Evolutionary conservation across 1,140 invertebrate species (phyloP), one percentile per base, ranked within the genome.

Genomic region (Grapholita molesta): DNA sequence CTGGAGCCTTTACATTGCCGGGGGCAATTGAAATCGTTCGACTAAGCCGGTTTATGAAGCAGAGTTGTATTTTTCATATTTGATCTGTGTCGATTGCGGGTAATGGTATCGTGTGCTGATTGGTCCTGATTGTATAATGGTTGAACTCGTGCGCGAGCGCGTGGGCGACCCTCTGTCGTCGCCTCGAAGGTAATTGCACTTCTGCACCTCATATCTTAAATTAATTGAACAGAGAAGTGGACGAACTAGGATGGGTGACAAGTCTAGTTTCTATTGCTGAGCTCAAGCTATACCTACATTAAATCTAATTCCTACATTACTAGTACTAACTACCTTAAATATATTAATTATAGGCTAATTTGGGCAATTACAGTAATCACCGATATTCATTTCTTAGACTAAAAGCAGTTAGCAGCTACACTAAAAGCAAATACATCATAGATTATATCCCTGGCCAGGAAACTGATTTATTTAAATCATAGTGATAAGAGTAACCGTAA

Each of bases 91-190:
- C 30, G 57, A 65, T 70, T 52, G 57, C 64, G 28, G 11, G 55
- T 52, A 38, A 64, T 73, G 66, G 38, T 70, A 48, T 70, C 66
- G 64, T 55, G 80, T 75, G 80, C 79, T 84, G 85, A 90, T 90
- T 88, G 78, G 82, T 75, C 78, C 79, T 88, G 84, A 90, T 89
- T 89, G 86, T 87, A 87, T 90, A 90, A 90, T 89, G 83, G 86
- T 67, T 72, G 73, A 75, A 79, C 85, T 86, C 82, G 85, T 85
- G 84, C 83, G 71, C 65, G 71, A 71, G 73, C 84, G 86, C 84
- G 88, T 90, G 84, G 88, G 88, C 83, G 86, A 79, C 84, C 83
- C 82, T 83, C 76, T 82, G 78, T 84, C 83, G 83, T 70, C 80
- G 79, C 64, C 75, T 75, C 57, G 74, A 76, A 72, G 70, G 70